A percentile compares a stretch with the other conserved stretches of the same genome.
Evolutionary conservation across 2,888 invertebrate genomes (phyloP).

Genomic region (Atrina japonica): DNA sequence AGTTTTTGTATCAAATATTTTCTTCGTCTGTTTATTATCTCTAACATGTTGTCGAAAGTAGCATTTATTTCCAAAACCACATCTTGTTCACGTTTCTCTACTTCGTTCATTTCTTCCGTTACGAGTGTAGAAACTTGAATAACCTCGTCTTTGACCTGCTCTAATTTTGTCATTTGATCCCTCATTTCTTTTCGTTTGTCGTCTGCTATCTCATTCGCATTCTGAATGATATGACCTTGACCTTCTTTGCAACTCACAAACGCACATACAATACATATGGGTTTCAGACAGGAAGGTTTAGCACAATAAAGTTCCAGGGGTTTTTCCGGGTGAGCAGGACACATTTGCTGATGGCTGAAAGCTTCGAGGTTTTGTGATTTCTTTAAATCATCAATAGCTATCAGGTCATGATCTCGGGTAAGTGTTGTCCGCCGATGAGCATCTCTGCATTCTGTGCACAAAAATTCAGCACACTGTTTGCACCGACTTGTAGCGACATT

Average conservation of each 20-base stretch:
- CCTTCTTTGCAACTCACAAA: conserved; percentile 18
- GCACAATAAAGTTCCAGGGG: conserved; percentile 2
- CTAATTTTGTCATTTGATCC: conserved; percentile 9
- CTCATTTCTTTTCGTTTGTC: conserved; percentile 13
- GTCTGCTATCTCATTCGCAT: not conserved
- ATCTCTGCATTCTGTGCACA: not conserved
- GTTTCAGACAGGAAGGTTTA: not conserved
- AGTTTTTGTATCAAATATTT: conserved; percentile 29
- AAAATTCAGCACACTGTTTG: conserved; percentile 2
- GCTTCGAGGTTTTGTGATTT: not conserved
- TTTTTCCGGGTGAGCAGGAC: not conserved
- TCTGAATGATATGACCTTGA: conserved; percentile 25
- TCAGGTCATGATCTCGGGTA: not conserved
- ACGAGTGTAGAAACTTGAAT: conserved; percentile 11
- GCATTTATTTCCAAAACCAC: conserved; percentile 31
- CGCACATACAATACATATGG: conserved; percentile 1
- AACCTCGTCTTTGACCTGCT: conserved; percentile 14
- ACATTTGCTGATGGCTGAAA: not conserved
- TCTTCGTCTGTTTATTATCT: conserved; percentile 24
- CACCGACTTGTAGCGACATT: not conserved
- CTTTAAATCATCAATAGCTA: not conserved
- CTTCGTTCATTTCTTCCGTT: conserved; percentile 10
- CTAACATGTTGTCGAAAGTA: conserved; percentile 22
- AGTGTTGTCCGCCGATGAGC: not conserved
- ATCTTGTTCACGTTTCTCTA: conserved; percentile 13